These are phyloP conservation scores for Brachyhypopomus occidentalis DNA, from an alignment of 2,113 vertebrate genomes.

Conservation along the genomic window DNA sequence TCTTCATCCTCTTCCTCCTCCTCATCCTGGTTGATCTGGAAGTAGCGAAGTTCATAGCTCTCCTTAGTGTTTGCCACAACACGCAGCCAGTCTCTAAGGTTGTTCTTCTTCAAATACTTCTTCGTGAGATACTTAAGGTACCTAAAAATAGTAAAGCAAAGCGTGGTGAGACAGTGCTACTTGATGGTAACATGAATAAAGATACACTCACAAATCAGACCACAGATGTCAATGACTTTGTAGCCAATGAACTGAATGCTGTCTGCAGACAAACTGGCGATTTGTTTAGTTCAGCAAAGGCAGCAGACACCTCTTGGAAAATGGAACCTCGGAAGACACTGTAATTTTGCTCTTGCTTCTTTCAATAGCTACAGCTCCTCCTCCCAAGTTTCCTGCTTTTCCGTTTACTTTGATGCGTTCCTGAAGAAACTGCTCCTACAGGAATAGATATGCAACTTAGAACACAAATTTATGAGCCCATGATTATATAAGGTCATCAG, in stretches of 20 bases:
- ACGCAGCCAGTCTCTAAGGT: constrained; percentile 82
- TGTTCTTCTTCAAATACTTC: constrained; percentile 89
- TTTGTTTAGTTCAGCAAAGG: neutral
- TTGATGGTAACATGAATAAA: neutral
- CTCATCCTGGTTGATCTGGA: constrained; percentile 88
- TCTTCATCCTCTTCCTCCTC: constrained; percentile 87
- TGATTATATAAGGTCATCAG: too few species aligned
- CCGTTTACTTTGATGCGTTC: constrained; percentile 89
- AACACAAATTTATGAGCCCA: too few species aligned
- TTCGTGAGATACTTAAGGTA: constrained; percentile 89
- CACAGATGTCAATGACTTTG: neutral
- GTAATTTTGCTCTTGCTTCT: constrained; percentile 89
- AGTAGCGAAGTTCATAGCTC: constrained; percentile 84
- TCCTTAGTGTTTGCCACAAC: constrained; percentile 86
- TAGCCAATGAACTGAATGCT: too few species aligned
- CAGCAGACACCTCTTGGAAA: constrained; percentile 81
- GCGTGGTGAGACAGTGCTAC: neutral
- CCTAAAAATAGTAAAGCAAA: constrained; percentile 60
- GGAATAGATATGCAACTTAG: neutral
- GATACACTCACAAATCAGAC: neutral
- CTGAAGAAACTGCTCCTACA: constrained; percentile 88
- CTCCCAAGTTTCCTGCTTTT: constrained; percentile 84
- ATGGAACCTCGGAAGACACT: constrained; percentile 85
- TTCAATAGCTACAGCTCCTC: constrained; percentile 82
- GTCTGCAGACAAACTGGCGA: neutral